Evolutionary conservation across 1,140 invertebrate species (phyloP), one percentile per base, ranked within the genome.

Genomic region (Subanguina moxae): DNA sequence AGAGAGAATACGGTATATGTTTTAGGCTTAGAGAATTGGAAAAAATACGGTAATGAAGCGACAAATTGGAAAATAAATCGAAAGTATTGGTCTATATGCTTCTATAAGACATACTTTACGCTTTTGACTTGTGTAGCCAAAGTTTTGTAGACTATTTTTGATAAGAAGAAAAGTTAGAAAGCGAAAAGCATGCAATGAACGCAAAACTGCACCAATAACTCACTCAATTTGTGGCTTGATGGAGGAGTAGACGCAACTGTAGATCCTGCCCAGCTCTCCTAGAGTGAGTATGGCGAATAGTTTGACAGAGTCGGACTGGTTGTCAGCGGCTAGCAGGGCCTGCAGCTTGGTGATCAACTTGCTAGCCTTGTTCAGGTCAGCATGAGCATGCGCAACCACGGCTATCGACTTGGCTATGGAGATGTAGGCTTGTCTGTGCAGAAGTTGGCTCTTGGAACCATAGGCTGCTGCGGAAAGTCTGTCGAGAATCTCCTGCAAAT

Each of bases 211-310:
- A 23, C 3, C 15, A 30, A 64, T 87, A n/a, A 86, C 85, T 32
- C 85, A 84, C 57, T 87, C 68, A 42, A 88, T 84, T 8, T 86
- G 52, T 5, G 52, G 21, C 11, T 32, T 28, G 28, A 45, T 32
- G n/a, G 5, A 5, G 3, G 28, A 83, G 42, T 76, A 73, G 63
- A 59, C 72, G 1, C 21, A 56, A 27, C 73, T 83, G 76, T 57
- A 85, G 80, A 59, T 82, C 76, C 91, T 86, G 5, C 94, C 94
- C 74, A 97, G 94, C 87, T 97, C 94, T 13, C 94, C 95, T 76
- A 98, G 89, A 13, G 93, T 90, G 7, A 97, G 85, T 23, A 97
- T 84, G 57, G 91, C 89, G 85, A 97, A 96, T 72, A 96, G 89
- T 66, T 48, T 59, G 71, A 93, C 89, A 0, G 90, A 57, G 23